Percentiles rank a stretch among this genome's conserved stretches.
phyloP scores from a whole-genome alignment of 2,113 vertebrate genomes.

The Thinocorus orbignyianus region DNA sequence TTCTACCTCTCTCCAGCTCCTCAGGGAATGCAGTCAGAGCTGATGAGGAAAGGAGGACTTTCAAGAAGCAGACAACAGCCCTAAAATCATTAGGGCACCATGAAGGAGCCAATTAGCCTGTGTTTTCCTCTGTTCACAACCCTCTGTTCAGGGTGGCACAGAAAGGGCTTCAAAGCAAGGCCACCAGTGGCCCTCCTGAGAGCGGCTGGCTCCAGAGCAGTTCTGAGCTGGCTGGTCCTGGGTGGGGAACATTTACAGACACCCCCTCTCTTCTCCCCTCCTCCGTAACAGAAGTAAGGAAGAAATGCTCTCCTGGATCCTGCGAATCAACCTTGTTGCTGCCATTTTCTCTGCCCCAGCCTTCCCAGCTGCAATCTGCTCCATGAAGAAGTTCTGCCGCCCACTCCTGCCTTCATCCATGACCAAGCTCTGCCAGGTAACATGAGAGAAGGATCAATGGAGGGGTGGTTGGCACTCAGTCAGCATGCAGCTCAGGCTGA shows the following conservation, averaged over 20 bases:
- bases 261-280: neutral
- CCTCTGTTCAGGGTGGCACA: neutral
- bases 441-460: neutral
- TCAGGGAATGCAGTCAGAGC: neutral
- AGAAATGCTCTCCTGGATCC: conserved; percentile 98
- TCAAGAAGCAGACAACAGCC: neutral
- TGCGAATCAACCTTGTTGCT: conserved; percentile 93
- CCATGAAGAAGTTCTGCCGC: conserved; percentile 96
- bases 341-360: conserved; percentile 95
- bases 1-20: neutral
- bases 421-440: conserved; percentile 86
- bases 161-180: neutral
- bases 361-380: conserved; percentile 95
- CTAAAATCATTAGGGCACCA: neutral
- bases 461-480: neutral
- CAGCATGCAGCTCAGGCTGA: neutral
- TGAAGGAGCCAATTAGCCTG: neutral
- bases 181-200: neutral
- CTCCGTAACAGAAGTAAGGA: conserved; percentile 85
- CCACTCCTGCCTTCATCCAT: conserved; percentile 87
- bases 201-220: neutral
- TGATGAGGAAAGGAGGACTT: neutral
- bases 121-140: neutral
- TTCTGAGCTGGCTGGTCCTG: neutral
- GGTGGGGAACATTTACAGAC: neutral